These are phyloP conservation scores for Heliothis virescens DNA, from an alignment of 1,140 invertebrate species.

Conservation along the genomic window DNA sequence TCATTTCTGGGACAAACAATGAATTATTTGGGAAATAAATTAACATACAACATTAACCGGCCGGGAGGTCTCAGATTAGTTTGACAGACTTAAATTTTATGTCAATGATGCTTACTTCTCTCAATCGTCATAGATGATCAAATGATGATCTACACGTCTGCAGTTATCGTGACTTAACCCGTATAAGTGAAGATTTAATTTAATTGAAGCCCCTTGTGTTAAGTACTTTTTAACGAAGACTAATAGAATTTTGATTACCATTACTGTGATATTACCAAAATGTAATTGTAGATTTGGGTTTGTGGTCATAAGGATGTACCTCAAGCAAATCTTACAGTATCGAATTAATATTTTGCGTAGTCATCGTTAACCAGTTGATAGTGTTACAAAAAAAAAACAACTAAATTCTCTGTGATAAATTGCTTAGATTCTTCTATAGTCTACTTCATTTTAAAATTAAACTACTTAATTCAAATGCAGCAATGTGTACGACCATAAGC, in stretches of 20 bases:
- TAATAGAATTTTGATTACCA: slow-evolving; percentile 68
- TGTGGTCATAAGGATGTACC: neutral
- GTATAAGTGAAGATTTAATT: slow-evolving; percentile 79
- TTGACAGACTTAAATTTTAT: slow-evolving; percentile 8
- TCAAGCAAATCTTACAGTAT: no score
- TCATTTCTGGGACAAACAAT: slow-evolving; percentile 76
- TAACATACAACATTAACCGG: slow-evolving; percentile 23
- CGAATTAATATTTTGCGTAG: no score
- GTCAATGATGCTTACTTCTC: slow-evolving; percentile 2
- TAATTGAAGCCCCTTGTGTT: slow-evolving; percentile 73
- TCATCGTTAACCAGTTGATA: no score
- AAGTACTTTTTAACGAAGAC: slow-evolving; percentile 77
- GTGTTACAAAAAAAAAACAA: no score
- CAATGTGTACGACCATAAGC: neutral
- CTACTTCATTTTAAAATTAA: neutral
- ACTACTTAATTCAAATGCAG: neutral
- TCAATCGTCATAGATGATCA: slow-evolving; percentile 12
- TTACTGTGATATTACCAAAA: slow-evolving; percentile 3
- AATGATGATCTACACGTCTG: slow-evolving; percentile 14
- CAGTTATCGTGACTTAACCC: slow-evolving; percentile 60
- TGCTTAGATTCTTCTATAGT: no score
- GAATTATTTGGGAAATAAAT: slow-evolving; percentile 61
- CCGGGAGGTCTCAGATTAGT: slow-evolving; percentile 37
- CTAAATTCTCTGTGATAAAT: no score
- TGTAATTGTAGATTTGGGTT: neutral